A percentile compares a stretch with the other conserved stretches of the same genome.
Evolutionary conservation across 2,888 invertebrate genomes (phyloP).

Genomic region (Drosophila vallismaia): DNA sequence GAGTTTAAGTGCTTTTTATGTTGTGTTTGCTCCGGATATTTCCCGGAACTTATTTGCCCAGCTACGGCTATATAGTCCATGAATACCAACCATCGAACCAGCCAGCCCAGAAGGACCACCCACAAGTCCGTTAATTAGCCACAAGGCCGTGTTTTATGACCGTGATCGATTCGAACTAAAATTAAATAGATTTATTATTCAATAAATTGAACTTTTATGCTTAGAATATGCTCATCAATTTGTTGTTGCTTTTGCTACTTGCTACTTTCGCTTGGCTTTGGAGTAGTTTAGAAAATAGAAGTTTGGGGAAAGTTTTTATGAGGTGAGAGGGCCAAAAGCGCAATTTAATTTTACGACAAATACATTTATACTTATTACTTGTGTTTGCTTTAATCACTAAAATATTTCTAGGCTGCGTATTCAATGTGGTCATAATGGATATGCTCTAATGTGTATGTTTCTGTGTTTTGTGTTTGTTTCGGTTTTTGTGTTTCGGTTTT

Average conservation of each 20-base stretch:
- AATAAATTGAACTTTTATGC: conserved; percentile 73
- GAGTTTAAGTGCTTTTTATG: conserved; percentile 37
- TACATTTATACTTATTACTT: conserved; percentile 49
- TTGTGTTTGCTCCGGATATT: conserved; percentile 32
- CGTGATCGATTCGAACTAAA: conserved; percentile 56
- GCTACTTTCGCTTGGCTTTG: conserved; percentile 29
- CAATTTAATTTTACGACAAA: conserved; percentile 48
- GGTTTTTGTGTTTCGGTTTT: too few species aligned
- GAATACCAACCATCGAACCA: background rate
- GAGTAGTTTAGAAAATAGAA: conserved; percentile 15
- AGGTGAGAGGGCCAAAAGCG: conserved; percentile 36
- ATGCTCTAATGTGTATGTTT: conserved; percentile 13
- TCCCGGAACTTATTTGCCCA: background rate
- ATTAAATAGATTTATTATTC: conserved; percentile 77
- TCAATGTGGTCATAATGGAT: conserved; percentile 42
- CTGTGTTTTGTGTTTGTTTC: too few species aligned
- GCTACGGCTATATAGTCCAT: background rate
- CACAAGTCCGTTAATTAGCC: conserved; percentile 51
- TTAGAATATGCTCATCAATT: conserved; percentile 56
- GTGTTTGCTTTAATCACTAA: conserved; percentile 37
- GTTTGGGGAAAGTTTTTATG: background rate
- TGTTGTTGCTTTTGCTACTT: conserved; percentile 19
- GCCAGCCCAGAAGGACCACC: background rate
- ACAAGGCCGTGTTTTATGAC: conserved; percentile 44
- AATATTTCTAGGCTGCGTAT: conserved; percentile 40